Evolutionary conservation across 2,888 invertebrate genomes (phyloP), one percentile per base, ranked within the genome.

Genomic region (Ormyrus nitidulus): DNA sequence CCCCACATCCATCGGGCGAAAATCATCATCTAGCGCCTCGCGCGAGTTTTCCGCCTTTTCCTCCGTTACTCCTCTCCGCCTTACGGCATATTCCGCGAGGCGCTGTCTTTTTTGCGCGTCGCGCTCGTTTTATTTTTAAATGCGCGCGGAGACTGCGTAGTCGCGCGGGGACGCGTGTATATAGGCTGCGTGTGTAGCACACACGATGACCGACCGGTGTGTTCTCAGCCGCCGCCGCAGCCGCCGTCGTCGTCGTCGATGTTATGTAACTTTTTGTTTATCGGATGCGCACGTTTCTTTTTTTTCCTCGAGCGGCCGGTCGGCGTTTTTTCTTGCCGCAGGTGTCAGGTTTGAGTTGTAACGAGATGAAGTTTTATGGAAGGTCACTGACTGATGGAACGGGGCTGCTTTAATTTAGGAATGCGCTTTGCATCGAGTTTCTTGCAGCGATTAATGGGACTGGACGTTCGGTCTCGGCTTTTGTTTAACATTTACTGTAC

Each of bases 41-140:
- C 0, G 44, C 6, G n/a, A 61, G 5, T 11, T 53, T 10, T 11
- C 19, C 59, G 13, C 56, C 54, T 68, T 34, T 56, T 70, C 64
- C 48, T 48, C 34, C 34, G 34, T 34, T 34, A 34, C 34, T 64
- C 10, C 6, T 49, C 13, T 51, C 49, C n/a, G 61, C 44, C 5
- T 44, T 19, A 7, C 66, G 58, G 7, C 61, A 19, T 34, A 76
- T 76, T 76, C 66, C 75, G 49, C 61, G 11, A 61, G 61, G 6
- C 74, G 72, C 72, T 58, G 48, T 70, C 56, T 75, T 19, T 44
- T 77, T 34, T 58, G 8, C 62, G 9, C 56, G 6, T 3, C 49
- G 48, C 75, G 68, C 77, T 62, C 61, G 69, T 77, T 80, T 77
- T 80, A 77, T 80, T 80, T 80, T 80, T 80, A 80, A 80, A 80